Base-by-base conservation (phyloP, 2,797 vertebrate species). In the Oophaga sylvatica region DNA sequence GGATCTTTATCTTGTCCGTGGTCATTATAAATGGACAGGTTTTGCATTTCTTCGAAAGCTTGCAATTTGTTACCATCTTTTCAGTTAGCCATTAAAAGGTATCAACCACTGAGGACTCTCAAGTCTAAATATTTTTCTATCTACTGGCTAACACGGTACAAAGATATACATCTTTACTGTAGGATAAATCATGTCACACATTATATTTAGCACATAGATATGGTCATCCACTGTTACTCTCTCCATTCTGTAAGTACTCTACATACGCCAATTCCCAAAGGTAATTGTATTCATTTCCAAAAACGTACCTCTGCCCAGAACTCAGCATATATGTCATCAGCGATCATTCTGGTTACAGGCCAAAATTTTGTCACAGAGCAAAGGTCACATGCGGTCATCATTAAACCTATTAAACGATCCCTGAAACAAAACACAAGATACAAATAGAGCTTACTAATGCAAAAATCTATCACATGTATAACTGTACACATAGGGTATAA, bases 351-450 rank as follows among this genome's bases (percentile, higher is more conserved):
- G 88, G 98, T 99, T 90, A 98, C 96, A 12, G 96, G 95, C 98
- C 98, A 99, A 84, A 98, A 92, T 92, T 99, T 99, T 77, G 98
- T 99, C 87, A 99, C 98, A 88, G 98, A 99, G 91, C 98, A 99
- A 86, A 99, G 96, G 93, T 99, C 98, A 94, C 98, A 99, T 91
- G 98, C 97, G 3, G 98, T 99, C 98, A 99, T 99, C 98, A 99
- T 97, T 94, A 99, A 94, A 90, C 97, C 98, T 91, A 99, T 99
- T 91, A 99, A 96, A 85, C 97, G 97, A 90, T 99, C 98, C 95
- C 98, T 99, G 91, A 84, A 94, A 94, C 6, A 91, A 87, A 93
- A 88, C 0, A 71, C 0, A 56, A 73, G 26, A 31, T 6, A 8
- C n/a, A 59, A 45, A 73, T 20, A 20, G 19, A 4, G 70, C 8